Conservation (phyloP, 2,888 invertebrate genomes). For the Dasysyrphus tricinctus region DNA sequence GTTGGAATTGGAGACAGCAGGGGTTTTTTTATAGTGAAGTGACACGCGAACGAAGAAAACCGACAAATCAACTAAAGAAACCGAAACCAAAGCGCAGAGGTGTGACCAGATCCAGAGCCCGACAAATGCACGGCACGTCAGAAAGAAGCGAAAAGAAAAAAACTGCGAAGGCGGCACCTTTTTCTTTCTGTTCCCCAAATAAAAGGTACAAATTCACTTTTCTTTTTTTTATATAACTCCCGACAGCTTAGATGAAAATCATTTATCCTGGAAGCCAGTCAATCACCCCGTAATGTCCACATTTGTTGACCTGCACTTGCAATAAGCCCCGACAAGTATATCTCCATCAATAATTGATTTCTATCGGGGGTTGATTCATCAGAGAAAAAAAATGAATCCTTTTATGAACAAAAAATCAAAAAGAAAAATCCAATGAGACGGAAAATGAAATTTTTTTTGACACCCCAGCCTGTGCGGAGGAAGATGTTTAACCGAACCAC, state of each 20-base stretch:
- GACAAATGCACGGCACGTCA: constrained; percentile 42
- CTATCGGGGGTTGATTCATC: constrained; percentile 32
- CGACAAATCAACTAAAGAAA: constrained; percentile 46
- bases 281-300: constrained; percentile 39
- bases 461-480: constrained; percentile 60
- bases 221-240: constrained; percentile 61
- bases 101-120: constrained; percentile 53
- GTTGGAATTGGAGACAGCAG: constrained; percentile 9
- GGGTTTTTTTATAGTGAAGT: constrained; percentile 18
- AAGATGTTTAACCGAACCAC: constrained; percentile 36
- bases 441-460: constrained; percentile 58
- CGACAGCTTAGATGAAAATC: constrained; percentile 42
- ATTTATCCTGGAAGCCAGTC: constrained; percentile 55
- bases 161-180: constrained; percentile 69
- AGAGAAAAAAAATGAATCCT: constrained; percentile 58
- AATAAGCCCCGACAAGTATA: constrained; percentile 21
- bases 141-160: constrained; percentile 38
- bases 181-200: constrained; percentile 43
- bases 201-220: constrained; percentile 58
- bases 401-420: constrained; percentile 67
- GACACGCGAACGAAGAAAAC: constrained; percentile 48
- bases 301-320: constrained; percentile 39
- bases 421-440: constrained; percentile 66
- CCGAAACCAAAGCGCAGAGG: constrained; percentile 58
- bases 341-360: constrained; percentile 31